Conservation (phyloP, 2,113 vertebrate genomes). For the Phyllostomus hastatus region DNA sequence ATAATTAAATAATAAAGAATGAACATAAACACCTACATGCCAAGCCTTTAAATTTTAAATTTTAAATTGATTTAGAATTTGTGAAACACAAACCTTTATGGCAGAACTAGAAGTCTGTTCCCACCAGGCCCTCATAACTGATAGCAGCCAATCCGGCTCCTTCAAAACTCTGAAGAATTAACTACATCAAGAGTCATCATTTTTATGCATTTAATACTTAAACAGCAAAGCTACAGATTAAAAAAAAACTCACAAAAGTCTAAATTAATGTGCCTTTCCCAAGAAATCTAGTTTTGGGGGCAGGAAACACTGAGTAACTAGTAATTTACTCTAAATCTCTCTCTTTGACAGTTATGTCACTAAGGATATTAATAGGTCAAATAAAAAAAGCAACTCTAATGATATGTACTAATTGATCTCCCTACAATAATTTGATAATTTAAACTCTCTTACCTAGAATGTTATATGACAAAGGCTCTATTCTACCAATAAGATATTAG, state of each 20-base stretch:
- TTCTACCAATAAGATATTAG: constrained; percentile 9
- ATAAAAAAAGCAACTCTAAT: constrained; percentile 40
- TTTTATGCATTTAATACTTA: constrained; percentile 69
- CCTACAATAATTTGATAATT: constrained; percentile 20
- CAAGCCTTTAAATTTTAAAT: constrained; percentile 72
- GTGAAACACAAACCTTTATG: constrained; percentile 80
- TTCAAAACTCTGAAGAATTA: constrained; percentile 78
- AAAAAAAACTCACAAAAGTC: constrained; percentile 42
- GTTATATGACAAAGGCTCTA: background rate
- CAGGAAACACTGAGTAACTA: constrained; percentile 60
- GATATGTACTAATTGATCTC: constrained; percentile 5
- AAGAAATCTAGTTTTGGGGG: constrained; percentile 21
- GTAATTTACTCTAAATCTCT: constrained; percentile 34
- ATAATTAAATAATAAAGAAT: constrained; percentile 76
- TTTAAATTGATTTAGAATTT: constrained; percentile 78
- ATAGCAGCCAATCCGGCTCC: constrained; percentile 81
- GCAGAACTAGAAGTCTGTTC: constrained; percentile 87
- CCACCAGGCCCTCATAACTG: constrained; percentile 78
- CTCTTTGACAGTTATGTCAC: constrained; percentile 33
- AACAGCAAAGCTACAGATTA: constrained; percentile 59
- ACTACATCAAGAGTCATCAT: constrained; percentile 76
- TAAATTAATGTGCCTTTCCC: constrained; percentile 49
- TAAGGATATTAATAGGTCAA: constrained; percentile 41
- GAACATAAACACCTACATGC: constrained; percentile 73
- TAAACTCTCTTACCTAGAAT: constrained; percentile 28